These are phyloP conservation scores for Poecilus cupreus DNA, from an alignment of 2,888 invertebrate genomes.

Conservation along the genomic window DNA sequence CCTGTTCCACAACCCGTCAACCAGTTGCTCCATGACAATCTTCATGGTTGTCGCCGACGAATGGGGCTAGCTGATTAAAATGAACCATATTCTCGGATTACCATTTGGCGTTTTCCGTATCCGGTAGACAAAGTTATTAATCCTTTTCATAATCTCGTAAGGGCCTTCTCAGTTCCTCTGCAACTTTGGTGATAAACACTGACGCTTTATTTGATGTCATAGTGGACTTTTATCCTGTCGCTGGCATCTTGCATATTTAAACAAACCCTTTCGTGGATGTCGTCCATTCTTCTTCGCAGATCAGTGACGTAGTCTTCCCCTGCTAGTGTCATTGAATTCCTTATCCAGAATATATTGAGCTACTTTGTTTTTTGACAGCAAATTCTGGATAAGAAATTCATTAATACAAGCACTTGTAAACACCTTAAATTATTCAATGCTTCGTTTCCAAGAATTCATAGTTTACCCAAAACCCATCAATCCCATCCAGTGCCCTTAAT, in stretches of 20 bases:
- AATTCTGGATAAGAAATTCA: too few relatives aligned
- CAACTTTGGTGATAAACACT: conserved; percentile 49
- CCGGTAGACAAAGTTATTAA: conserved; percentile 61
- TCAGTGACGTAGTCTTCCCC: too few relatives aligned
- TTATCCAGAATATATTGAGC: too few relatives aligned
- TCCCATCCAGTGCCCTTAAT: too few relatives aligned
- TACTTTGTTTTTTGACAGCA: too few relatives aligned
- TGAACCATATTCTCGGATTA: conserved; percentile 59
- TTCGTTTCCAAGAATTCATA: too few relatives aligned
- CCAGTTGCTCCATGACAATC: not conserved
- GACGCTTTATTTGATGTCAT: not conserved
- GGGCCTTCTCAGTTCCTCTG: conserved; percentile 45
- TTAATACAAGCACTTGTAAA: too few relatives aligned
- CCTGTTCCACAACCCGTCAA: too few relatives aligned
- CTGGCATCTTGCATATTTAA: not conserved
- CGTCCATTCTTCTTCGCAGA: not conserved
- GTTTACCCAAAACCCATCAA: too few relatives aligned
- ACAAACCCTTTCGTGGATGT: not conserved
- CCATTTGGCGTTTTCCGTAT: too few relatives aligned
- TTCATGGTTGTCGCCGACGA: not conserved
- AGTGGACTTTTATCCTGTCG: not conserved
- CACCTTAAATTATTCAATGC: too few relatives aligned
- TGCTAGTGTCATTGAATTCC: too few relatives aligned
- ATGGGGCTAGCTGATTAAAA: conserved; percentile 43
- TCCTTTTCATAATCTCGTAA: conserved; percentile 58